phyloP scores from a whole-genome alignment of 2,797 vertebrate genomes.

The Graptemys geographica region DNA sequence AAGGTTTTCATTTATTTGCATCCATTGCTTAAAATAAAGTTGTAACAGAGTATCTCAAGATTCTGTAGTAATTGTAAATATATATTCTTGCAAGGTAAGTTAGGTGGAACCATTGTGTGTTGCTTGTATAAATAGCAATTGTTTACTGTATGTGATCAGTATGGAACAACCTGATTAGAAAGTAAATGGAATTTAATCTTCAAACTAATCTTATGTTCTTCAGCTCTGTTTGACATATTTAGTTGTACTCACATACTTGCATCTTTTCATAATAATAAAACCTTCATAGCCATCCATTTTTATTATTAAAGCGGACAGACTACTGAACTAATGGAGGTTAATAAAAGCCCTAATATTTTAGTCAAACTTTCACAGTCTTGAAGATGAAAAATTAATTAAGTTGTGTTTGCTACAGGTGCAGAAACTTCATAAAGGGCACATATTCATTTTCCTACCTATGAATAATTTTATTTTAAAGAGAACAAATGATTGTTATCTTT shows the following conservation, averaged over 20 bases:
- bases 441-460: slow-evolving; percentile 73
- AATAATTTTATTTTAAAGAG: slow-evolving; percentile 75
- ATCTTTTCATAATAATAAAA: slow-evolving; percentile 62
- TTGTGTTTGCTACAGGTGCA: slow-evolving; percentile 69
- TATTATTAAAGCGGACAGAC: slow-evolving; percentile 52
- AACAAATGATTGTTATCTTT: slow-evolving; percentile 66
- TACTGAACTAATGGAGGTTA: slow-evolving; percentile 70
- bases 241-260: slow-evolving; percentile 54
- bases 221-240: slow-evolving; percentile 51
- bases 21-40: slow-evolving; percentile 46
- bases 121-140: neutral
- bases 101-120: slow-evolving; percentile 39
- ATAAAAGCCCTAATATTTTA: slow-evolving; percentile 67
- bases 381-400: slow-evolving; percentile 69
- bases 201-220: slow-evolving; percentile 52
- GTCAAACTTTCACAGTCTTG: slow-evolving; percentile 57
- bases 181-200: neutral
- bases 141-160: neutral
- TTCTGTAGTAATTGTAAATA: slow-evolving; percentile 57
- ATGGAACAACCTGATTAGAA: slow-evolving; percentile 37
- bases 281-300: slow-evolving; percentile 51
- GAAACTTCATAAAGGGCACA: slow-evolving; percentile 67
- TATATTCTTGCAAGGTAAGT: slow-evolving; percentile 22
- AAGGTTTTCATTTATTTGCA: neutral
- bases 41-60: slow-evolving; percentile 22